Conservation (phyloP, 2,797 vertebrate species). For the Poecilia velifera region DNA sequence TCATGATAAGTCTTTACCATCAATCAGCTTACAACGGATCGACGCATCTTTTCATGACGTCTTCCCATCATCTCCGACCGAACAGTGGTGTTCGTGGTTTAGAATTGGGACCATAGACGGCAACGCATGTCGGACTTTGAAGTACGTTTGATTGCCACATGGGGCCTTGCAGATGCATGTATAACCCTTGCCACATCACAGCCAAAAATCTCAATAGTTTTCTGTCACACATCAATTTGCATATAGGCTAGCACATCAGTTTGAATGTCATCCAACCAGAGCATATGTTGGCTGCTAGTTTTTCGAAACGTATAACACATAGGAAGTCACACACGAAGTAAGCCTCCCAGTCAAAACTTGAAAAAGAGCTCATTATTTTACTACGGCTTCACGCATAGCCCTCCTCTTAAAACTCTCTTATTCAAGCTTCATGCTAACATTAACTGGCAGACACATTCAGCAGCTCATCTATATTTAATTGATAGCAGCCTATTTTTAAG, state of each 20-base stretch:
- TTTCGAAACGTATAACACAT: neutral
- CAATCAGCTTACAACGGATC: constrained; percentile 51
- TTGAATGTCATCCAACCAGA: neutral
- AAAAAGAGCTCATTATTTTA: constrained; percentile 26
- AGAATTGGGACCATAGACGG: neutral
- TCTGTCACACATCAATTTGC: neutral
- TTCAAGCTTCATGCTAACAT: constrained; percentile 44
- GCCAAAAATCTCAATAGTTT: neutral
- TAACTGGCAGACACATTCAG: constrained; percentile 63
- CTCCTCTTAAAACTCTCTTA: constrained; percentile 12
- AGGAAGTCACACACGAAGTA: constrained; percentile 24
- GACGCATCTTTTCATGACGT: constrained; percentile 30
- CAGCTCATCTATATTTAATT: constrained; percentile 78
- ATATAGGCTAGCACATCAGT: neutral
- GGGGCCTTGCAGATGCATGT: neutral
- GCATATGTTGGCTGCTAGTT: neutral
- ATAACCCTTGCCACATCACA: neutral
- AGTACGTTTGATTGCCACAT: neutral
- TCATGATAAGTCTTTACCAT: constrained; percentile 41
- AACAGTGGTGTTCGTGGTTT: too few relatives aligned
- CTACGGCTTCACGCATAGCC: constrained; percentile 8
- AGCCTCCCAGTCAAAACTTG: constrained; percentile 10
- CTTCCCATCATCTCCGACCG: constrained; percentile 23
- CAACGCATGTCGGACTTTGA: neutral
- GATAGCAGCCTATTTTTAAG: constrained; percentile 74